Percentiles rank a stretch among this genome's conserved stretches.
Conservation (phyloP, 2,113 vertebrate genomes). For the Ciconia stormi region DNA sequence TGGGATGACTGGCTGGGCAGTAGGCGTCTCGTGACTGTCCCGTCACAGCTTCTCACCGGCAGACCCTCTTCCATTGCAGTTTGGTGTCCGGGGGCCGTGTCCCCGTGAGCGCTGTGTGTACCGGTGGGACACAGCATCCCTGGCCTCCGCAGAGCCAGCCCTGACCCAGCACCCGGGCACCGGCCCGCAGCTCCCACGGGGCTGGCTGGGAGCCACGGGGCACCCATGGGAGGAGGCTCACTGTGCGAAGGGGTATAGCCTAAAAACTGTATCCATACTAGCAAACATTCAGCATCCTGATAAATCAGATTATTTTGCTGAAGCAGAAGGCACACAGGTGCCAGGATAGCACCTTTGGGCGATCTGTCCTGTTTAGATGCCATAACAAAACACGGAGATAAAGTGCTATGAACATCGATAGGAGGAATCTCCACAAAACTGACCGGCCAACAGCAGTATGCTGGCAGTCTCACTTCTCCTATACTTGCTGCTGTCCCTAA, state of each 20-base stretch:
- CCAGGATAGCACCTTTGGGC: not conserved
- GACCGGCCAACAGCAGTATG: rapidly evolving
- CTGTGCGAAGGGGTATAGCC: rapidly evolving
- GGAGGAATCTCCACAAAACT: not conserved
- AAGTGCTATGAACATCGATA: rapidly evolving
- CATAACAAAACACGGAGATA: rapidly evolving
- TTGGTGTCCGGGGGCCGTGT: not conserved
- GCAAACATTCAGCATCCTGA: not conserved
- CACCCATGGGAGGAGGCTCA: not conserved
- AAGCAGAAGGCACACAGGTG: not conserved
- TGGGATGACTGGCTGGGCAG: not conserved
- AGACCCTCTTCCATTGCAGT: not conserved
- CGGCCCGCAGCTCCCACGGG: rapidly evolving
- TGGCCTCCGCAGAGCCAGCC: not conserved
- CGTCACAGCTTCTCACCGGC: not conserved
- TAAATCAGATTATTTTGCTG: not conserved
- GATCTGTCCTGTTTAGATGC: not conserved
- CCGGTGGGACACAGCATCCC: not conserved
- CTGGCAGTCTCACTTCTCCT: not conserved
- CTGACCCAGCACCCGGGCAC: not conserved
- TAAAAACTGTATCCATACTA: not conserved
- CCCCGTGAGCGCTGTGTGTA: not conserved
- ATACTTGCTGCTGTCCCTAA: not conserved
- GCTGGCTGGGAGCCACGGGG: not conserved
- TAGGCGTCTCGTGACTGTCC: not conserved